Percentiles rank a stretch among this genome's conserved stretches.
phyloP scores from a whole-genome alignment of 2,797 vertebrate genomes.

The Calcarius lapponicus region DNA sequence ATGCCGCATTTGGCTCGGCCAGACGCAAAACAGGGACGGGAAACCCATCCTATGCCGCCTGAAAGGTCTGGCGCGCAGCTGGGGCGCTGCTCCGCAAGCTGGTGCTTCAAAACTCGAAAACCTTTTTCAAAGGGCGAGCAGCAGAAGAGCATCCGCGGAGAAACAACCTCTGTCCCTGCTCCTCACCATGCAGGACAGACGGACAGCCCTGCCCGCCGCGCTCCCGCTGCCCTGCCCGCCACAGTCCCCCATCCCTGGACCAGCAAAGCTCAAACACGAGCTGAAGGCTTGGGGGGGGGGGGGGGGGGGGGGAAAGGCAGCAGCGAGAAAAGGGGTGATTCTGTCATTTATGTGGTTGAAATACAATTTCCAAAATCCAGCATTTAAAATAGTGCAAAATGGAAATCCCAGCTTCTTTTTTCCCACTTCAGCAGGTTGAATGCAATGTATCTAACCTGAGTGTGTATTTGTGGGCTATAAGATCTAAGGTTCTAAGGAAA shows the following conservation, averaged over 20 bases:
- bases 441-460: background rate
- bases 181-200: background rate
- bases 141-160: background rate
- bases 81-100: background rate
- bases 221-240: background rate
- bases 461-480: rapidly evolving
- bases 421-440: background rate
- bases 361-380: background rate
- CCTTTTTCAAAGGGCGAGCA: background rate
- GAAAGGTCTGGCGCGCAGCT: background rate
- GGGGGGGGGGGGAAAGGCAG: rapidly evolving
- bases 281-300: background rate
- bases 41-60: background rate
- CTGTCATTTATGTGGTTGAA: background rate
- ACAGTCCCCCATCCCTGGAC: background rate
- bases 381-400: background rate
- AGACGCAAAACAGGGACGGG: background rate
- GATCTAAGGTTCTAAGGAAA: background rate
- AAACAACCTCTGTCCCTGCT: background rate
- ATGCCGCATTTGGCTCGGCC: background rate
- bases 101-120: background rate
- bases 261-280: background rate
- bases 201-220: background rate
- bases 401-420: background rate
- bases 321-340: background rate